phyloP scores from a whole-genome alignment of 1,140 invertebrate species.

The Drosophila azteca region DNA sequence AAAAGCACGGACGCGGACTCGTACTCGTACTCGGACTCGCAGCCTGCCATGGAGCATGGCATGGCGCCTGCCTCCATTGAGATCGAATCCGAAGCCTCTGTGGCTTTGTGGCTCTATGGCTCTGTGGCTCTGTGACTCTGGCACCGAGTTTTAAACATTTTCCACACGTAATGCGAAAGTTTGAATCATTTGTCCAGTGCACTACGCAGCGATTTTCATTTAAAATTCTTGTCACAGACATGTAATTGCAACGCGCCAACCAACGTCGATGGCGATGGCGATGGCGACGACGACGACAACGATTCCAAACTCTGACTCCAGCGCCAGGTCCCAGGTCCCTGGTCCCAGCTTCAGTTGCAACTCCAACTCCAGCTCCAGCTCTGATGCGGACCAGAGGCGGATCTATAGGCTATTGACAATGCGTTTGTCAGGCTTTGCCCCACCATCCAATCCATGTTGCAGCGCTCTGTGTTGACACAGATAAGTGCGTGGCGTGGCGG shows the following conservation, averaged over 20 bases:
- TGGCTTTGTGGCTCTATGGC: constrained; percentile 16
- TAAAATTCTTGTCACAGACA: constrained; percentile 83
- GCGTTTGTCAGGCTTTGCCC: constrained; percentile 64
- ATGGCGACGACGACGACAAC: constrained; percentile 7
- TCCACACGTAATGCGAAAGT: constrained; percentile 81
- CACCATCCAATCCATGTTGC: constrained; percentile 30
- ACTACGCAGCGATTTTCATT: constrained; percentile 71
- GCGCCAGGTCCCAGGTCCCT: constrained; percentile 36
- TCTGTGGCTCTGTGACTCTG: constrained; percentile 14
- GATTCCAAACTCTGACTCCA: constrained; percentile 37
- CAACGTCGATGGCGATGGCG: constrained; percentile 19
- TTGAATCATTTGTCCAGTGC: constrained; percentile 79
- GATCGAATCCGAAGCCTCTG: constrained; percentile 12
- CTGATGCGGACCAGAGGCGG: constrained; percentile 29
- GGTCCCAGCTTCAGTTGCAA: constrained; percentile 8
- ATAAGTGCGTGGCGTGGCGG: constrained; percentile 75
- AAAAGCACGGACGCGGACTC: constrained; percentile 5
- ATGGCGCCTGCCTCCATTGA: constrained; percentile 67
- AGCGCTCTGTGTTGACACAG: constrained; percentile 77
- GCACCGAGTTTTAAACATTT: constrained; percentile 70
- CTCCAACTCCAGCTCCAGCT: constrained; percentile 11
- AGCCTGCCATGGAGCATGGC: constrained; percentile 32
- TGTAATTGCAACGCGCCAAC: constrained; percentile 68
- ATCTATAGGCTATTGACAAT: constrained; percentile 78
- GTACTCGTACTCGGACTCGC: no score